A percentile compares a stretch with the other conserved stretches of the same genome.
Evolutionary conservation across 2,888 invertebrate species (phyloP).

Genomic region (Phragmatobia fuliginosa): DNA sequence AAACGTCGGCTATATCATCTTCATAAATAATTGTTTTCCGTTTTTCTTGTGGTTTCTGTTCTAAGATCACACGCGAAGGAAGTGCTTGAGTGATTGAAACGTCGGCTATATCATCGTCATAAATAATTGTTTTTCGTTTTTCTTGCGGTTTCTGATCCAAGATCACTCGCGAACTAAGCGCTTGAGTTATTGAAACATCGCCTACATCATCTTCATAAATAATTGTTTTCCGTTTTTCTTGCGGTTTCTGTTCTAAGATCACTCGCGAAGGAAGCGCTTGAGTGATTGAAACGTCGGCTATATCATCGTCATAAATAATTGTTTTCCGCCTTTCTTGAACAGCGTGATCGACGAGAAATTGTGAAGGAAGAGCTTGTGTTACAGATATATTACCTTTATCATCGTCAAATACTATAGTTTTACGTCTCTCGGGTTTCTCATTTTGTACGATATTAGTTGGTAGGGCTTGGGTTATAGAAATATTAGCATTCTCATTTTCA

Average conservation of each 20-base stretch:
- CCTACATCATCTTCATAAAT: conserved; percentile 19
- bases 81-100: conserved; percentile 55
- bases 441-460: conserved; percentile 40
- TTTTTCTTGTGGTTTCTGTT: conserved; percentile 8
- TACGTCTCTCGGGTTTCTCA: conserved; percentile 13
- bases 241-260: conserved; percentile 17
- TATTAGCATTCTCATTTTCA: conserved; percentile 40
- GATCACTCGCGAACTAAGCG: conserved; percentile 43
- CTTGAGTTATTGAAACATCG: conserved; percentile 55
- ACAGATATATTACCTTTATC: conserved; percentile 45
- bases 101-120: conserved; percentile 27
- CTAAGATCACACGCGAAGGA: conserved; percentile 39
- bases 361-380: conserved; percentile 47
- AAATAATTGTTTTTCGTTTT: conserved; percentile 20
- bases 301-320: conserved; percentile 17
- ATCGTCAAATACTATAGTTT: conserved; percentile 20
- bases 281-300: conserved; percentile 51
- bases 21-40: conserved; percentile 21
- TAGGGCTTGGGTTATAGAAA: conserved; percentile 51
- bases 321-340: conserved; percentile 15
- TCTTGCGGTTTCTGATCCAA: conserved; percentile 8
- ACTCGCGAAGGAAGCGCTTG: conserved; percentile 46
- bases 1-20: conserved; percentile 38
- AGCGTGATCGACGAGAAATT: conserved; percentile 27
- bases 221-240: conserved; percentile 19